Conservation (phyloP, 2,888 invertebrate genomes). For the Tinea trinotella region DNA sequence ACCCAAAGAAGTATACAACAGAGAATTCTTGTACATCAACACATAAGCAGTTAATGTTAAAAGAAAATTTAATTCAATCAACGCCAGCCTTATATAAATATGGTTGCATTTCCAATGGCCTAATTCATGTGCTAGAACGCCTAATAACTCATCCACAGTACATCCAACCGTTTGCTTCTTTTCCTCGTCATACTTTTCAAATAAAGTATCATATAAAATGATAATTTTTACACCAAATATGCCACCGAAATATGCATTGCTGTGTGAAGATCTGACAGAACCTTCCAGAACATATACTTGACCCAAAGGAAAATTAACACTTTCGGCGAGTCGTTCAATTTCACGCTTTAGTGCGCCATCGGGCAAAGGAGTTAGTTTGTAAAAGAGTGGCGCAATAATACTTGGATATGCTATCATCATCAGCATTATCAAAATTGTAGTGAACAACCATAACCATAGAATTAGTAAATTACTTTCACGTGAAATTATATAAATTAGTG, state of each 20-base stretch:
- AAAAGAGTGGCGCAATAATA: constrained; percentile 97
- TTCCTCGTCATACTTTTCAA: constrained; percentile 74
- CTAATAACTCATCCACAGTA: constrained; percentile 92
- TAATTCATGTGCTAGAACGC: constrained; percentile 95
- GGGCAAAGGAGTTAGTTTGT: constrained; percentile 96
- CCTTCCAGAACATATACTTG: constrained; percentile 98
- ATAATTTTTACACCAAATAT: constrained; percentile 97
- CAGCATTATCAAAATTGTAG: constrained; percentile 83
- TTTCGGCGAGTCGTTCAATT: constrained; percentile 90
- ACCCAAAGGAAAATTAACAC: constrained; percentile 90
- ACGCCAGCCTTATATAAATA: constrained; percentile 85
- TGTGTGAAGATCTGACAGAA: constrained; percentile 96
- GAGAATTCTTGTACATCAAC: constrained; percentile 75
- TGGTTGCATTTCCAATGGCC: constrained; percentile 98
- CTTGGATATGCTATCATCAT: constrained; percentile 94
- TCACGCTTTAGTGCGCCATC: constrained; percentile 89
- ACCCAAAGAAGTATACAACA: constrained; percentile 91
- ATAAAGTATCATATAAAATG: constrained; percentile 95
- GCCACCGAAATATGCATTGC: constrained; percentile 98
- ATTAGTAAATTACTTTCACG: constrained; percentile 96
- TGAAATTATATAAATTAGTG: constrained; percentile 86
- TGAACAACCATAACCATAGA: constrained; percentile 95
- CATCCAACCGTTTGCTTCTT: constrained; percentile 76
- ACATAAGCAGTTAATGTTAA: constrained; percentile 78
- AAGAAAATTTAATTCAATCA: constrained; percentile 84